Base-by-base conservation (phyloP, 2,888 invertebrate species). In the Asteroscopus sphinx region DNA sequence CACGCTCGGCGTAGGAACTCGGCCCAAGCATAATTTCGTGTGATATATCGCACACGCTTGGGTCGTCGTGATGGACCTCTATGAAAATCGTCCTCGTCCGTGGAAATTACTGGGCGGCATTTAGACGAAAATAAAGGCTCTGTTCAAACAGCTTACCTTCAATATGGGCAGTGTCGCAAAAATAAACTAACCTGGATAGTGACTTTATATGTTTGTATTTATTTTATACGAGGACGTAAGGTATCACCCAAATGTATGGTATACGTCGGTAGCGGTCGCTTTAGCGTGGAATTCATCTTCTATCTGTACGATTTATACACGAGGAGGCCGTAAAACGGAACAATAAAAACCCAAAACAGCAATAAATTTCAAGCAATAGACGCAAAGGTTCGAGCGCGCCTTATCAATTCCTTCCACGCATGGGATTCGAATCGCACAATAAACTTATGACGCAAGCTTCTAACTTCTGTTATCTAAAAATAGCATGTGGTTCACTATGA, bases 291-390 rank as follows among this genome's bases (percentile, higher is more conserved):
- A 93, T 93, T 92, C 91, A 92, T 93, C 92, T 93, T 93, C 89
- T 94, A 93, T 93, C 94, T 93, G 86, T 89, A 88, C 90, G 90
- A 93, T 94, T 94, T 94, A 94, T 93, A 90, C 83, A 90, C 90
- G 92, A 87, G 87, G 85, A 92, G 91, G 94, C 92, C 92, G 92
- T 94, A 94, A 94, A 94, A 93, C 93, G 92, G 92, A 94, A 94
- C 94, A 94, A 94, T 94, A 94, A 94, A 94, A 94, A 94, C 94
- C 94, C 94, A 94, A 94, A 94, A 94, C 94, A 94, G 93, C 92
- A 91, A 94, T 94, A 94, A 94, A 94, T 94, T 94, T 93, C 88
- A 84, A 90, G 93, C 92, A 93, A 94, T 93, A 93, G 93, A 92
- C 90, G 94, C 93, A 90, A 92, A 94, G 94, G 94, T 92, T 93